Evolutionary conservation across 2,113 vertebrate species (phyloP).

Genomic region (Dicerorhinus sumatrensis): DNA sequence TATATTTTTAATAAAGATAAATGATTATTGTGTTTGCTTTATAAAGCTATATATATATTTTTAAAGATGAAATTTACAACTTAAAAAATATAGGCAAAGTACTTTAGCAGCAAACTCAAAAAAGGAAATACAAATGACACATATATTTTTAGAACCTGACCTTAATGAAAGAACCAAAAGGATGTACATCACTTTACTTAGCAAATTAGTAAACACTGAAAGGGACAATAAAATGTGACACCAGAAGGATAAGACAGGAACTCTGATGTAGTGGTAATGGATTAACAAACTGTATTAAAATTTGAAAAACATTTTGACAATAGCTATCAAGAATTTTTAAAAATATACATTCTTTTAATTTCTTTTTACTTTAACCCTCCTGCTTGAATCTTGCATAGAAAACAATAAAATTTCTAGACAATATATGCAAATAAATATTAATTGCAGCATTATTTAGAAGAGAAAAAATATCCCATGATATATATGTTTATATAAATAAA

Average conservation of each 20-base stretch:
- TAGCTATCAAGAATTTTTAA: not conserved
- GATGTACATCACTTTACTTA: not conserved
- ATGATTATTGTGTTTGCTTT: not conserved
- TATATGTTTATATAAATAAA: not conserved
- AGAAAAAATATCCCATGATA: not conserved
- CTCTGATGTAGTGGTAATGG: not conserved
- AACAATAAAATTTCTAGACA: not conserved
- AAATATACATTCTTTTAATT: not conserved
- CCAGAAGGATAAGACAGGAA: not conserved
- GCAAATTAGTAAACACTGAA: not conserved
- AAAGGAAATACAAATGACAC: not conserved
- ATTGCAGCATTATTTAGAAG: not conserved
- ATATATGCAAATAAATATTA: not conserved
- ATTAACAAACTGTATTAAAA: not conserved
- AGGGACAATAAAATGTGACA: not conserved
- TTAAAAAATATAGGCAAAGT: not conserved
- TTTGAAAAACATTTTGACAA: slow-evolving; percentile 27
- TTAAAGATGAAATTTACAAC: not conserved
- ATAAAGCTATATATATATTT: not conserved
- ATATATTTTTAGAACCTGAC: not conserved
- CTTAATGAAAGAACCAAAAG: not conserved
- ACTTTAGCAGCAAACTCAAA: not conserved
- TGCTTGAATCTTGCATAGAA: not conserved
- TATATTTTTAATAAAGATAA: not conserved
- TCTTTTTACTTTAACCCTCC: not conserved